Evolutionary conservation across 2,113 vertebrate genomes (phyloP), one percentile per base, ranked within the genome.

Genomic region (Bubo scandiacus): DNA sequence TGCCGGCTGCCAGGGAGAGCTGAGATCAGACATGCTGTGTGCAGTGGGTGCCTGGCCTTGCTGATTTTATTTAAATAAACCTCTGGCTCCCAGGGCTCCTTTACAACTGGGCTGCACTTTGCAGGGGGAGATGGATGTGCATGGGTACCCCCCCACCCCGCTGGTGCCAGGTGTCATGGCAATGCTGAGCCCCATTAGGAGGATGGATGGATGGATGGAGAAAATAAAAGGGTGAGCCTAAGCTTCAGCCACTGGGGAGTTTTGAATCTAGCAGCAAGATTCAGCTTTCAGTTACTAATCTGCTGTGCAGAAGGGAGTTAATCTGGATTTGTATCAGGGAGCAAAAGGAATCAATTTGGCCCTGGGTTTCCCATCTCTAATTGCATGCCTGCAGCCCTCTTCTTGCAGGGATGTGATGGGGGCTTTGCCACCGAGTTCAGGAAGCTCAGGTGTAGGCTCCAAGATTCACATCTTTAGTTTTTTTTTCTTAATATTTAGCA

Each of bases 401-500:
- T 51, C 62, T 45, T 4, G 0, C 63, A 51, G 73, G 55, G 57
- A 63, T 42, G 15, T 55, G 40, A 43, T 1, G 14, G 72, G 34
- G 94, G 23, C 52, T 83, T 90, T 90, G 61, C 80, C 89, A 62
- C 45, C 1, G 1, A 47, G 55, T 78, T 84, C 25, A 22, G 72
- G 40, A 85, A 59, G 65, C 74, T 89, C 71, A 83, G 86, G 83
- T 94, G 20, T 52, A 86, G 52, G 25, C 58, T 91, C 51, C 11
- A 34, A 49, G 42, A 81, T 77, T 70, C 67, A 38, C 12, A 4
- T 45, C 2, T 73, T 65, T n/a, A 1, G 68, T 61, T 63, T 49
- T 78, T 59, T 78, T 59, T 40, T 8, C 32, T 80, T 91, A 92
- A 88, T 94, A 86, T 82, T 95, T 93, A 70, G 20, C 67, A 92